Percentiles rank a stretch among this genome's conserved stretches.
Conservation (phyloP, 1,140 invertebrate species). For the Heliconius hermathena region DNA sequence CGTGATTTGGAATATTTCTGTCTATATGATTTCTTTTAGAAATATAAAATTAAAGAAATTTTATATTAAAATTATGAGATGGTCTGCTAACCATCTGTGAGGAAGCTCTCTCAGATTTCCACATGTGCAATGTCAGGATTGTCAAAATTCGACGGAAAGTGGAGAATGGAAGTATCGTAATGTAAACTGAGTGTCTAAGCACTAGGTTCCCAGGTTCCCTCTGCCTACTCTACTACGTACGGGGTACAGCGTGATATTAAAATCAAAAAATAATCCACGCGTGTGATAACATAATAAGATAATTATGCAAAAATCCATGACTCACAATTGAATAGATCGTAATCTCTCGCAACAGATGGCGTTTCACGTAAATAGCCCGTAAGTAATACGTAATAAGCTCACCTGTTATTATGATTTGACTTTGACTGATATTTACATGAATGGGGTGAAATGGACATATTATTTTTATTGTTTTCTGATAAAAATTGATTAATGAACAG, state of each 20-base stretch:
- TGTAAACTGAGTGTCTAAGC: too few species aligned
- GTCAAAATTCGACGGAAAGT: too few species aligned
- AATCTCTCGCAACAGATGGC: slow-evolving; percentile 65
- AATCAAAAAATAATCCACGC: slow-evolving; percentile 28
- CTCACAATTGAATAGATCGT: slow-evolving; percentile 52
- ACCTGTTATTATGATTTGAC: slow-evolving; percentile 54
- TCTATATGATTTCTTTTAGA: background rate
- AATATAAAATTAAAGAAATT: background rate
- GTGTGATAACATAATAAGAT: slow-evolving; percentile 44
- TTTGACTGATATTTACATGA: slow-evolving; percentile 31
- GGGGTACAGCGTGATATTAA: background rate
- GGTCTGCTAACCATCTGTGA: too few species aligned
- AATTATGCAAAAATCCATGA: slow-evolving; percentile 47
- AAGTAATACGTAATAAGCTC: slow-evolving; percentile 65
- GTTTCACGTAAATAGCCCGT: slow-evolving; percentile 59
- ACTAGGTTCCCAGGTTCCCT: background rate
- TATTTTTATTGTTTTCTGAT: slow-evolving; percentile 2
- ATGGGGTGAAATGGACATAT: slow-evolving; percentile 20
- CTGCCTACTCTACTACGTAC: too few species aligned
- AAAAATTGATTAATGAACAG: background rate
- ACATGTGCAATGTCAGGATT: too few species aligned
- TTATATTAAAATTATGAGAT: too few species aligned
- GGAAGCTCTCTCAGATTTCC: too few species aligned
- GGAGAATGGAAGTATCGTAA: too few species aligned
- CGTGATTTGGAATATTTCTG: slow-evolving; percentile 28